Percentiles rank a stretch among this genome's conserved stretches.
These are phyloP conservation scores for Grammomys surdaster DNA, from an alignment of 2,113 vertebrate species.

Conservation along the genomic window DNA sequence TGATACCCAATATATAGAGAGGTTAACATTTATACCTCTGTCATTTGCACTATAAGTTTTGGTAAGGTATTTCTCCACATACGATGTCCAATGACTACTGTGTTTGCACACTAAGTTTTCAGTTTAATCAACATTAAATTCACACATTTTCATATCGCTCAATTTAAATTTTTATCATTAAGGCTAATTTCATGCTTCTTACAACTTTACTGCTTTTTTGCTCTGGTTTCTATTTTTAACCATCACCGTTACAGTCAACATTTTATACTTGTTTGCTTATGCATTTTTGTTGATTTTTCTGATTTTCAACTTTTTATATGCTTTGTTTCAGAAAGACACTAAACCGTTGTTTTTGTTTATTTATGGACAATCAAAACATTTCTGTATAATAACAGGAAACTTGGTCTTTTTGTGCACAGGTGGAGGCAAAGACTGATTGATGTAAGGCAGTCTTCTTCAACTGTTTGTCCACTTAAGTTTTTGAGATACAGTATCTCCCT, in stretches of 20 bases:
- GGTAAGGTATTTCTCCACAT: neutral
- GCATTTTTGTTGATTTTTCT: neutral
- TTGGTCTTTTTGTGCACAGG: neutral
- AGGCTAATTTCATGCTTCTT: neutral
- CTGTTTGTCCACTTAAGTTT: neutral
- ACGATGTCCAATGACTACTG: neutral
- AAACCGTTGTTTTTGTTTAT: neutral
- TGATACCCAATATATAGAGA: neutral
- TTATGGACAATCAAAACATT: neutral
- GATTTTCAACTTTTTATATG: neutral
- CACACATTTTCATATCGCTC: neutral
- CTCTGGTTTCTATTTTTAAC: slow-evolving; percentile 21
- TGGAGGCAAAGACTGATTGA: neutral
- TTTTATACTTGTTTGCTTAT: slow-evolving; percentile 30
- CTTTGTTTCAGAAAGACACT: neutral
- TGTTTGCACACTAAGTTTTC: slow-evolving; percentile 25
- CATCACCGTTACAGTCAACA: neutral
- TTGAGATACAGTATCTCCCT: neutral
- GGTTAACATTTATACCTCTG: neutral
- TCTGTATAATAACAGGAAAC: neutral
- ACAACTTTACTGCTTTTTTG: neutral
- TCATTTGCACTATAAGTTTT: slow-evolving; percentile 3
- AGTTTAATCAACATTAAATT: slow-evolving; percentile 33
- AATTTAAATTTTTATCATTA: slow-evolving; percentile 23
- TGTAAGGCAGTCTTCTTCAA: neutral